phyloP scores from a whole-genome alignment of 2,888 invertebrate species.

The Glyphotaelius pellucidus region DNA sequence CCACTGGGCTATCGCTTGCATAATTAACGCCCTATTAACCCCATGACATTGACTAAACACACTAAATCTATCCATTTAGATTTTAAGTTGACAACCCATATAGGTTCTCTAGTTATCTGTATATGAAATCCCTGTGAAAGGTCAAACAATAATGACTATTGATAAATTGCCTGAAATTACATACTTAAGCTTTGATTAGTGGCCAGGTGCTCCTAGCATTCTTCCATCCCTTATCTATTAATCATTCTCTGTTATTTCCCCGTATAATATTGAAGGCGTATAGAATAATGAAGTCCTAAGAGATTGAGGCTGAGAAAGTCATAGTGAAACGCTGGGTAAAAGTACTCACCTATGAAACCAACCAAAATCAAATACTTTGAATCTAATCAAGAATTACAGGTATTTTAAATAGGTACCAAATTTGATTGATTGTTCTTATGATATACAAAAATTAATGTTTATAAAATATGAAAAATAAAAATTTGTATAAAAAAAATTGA shows the following conservation, averaged over 20 bases:
- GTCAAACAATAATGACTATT: background rate
- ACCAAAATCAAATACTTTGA: no score
- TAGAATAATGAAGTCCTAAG: background rate
- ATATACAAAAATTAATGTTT: no score
- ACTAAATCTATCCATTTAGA: background rate
- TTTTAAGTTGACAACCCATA: background rate
- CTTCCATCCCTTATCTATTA: no score
- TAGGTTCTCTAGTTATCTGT: background rate
- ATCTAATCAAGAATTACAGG: no score
- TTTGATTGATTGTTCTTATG: no score
- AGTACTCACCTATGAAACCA: no score
- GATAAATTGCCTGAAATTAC: background rate
- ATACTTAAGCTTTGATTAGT: no score
- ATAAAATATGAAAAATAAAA: no score
- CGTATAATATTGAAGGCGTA: background rate
- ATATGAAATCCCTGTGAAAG: background rate
- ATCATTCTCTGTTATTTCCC: no score
- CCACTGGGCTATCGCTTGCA: conserved; percentile 10
- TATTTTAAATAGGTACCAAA: no score
- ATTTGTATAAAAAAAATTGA: no score
- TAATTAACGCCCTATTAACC: conserved; percentile 38
- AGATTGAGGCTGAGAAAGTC: background rate
- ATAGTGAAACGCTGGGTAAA: no score
- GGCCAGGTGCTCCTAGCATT: background rate
- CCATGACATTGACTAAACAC: conserved; percentile 18